These are phyloP conservation scores for Drosophila pullipes DNA, from an alignment of 2,888 invertebrate genomes.

Conservation along the genomic window DNA sequence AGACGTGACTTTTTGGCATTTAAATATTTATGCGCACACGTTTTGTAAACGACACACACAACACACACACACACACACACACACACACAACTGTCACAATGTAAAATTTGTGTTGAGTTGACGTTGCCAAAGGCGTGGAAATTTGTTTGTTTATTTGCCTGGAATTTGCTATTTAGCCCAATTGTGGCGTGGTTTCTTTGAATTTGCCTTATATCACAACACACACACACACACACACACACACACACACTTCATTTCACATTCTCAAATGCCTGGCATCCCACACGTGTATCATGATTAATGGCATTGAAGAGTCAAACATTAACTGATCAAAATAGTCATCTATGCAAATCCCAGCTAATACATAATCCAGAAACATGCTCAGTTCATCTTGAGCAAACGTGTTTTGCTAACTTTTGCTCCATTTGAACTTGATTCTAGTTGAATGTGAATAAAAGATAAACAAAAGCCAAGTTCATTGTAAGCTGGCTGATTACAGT, in stretches of 20 bases:
- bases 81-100: constrained; percentile 45
- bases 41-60: constrained; percentile 50
- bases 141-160: constrained; percentile 32
- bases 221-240: constrained; percentile 2
- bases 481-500: background rate
- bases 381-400: background rate
- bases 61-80: constrained; percentile 16
- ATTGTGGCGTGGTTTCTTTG: constrained; percentile 33
- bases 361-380: background rate
- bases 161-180: constrained; percentile 4
- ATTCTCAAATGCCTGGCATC: background rate
- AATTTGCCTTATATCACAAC: constrained; percentile 20
- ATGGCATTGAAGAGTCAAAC: background rate
- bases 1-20: constrained; percentile 80
- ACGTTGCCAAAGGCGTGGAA: constrained; percentile 28
- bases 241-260: constrained; percentile 3
- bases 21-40: constrained; percentile 77
- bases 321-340: background rate
- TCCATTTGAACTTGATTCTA: background rate
- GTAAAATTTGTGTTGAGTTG: constrained; percentile 49
- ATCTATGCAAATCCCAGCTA: background rate
- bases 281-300: background rate
- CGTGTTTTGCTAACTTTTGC: background rate
- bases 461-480: background rate
- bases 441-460: background rate